Base-by-base conservation (phyloP, 2,888 invertebrate genomes). In the Mamestra brassicae region DNA sequence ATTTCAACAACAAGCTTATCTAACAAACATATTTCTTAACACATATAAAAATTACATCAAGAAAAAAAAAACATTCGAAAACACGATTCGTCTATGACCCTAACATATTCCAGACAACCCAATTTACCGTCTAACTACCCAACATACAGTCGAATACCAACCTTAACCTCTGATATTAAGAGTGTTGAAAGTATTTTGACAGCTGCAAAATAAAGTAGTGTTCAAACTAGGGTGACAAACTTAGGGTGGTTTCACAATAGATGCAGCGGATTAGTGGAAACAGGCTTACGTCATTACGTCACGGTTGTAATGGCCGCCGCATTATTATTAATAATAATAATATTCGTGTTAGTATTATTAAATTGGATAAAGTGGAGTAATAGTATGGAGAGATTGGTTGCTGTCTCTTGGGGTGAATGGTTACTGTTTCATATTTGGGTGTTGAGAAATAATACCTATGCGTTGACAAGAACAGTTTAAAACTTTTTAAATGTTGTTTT, bases 231-330 rank as follows among this genome's bases (percentile, higher is more conserved):
- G 92, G 90, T 88, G 87, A 88, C 80, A 76, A 90, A 89, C 83
- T 91, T 91, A 92, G 93, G 95, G 96, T 94, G 92, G 85, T 87
- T 85, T 86, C 87, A 95, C 94, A 95, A 95, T 94, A 85, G 92
- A 86, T 86, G 88, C 87, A 76, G 72, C 60, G 95, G 95, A 95
- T 95, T 94, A 95, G 91, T 90, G 84, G 88, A 90, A 89, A 88
- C 89, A 93, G 92, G 95, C 93, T 96, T 95, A 96, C 92, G 91
- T 90, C 93, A 92, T 95, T 93, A 95, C 94, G 93, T 94, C 94
- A 94, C 94, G 90, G 90, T 88, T 91, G 85, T 88, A 92, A 94
- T 94, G 94, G 93, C 90, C 83, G 89, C 85, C 78, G 66, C 60
- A 78, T 85, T 87, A 88, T 85, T 87, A 87, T 88, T 90, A 90